Evolutionary conservation across 2,888 invertebrate genomes (phyloP).

Genomic region (Ctena decussata): DNA sequence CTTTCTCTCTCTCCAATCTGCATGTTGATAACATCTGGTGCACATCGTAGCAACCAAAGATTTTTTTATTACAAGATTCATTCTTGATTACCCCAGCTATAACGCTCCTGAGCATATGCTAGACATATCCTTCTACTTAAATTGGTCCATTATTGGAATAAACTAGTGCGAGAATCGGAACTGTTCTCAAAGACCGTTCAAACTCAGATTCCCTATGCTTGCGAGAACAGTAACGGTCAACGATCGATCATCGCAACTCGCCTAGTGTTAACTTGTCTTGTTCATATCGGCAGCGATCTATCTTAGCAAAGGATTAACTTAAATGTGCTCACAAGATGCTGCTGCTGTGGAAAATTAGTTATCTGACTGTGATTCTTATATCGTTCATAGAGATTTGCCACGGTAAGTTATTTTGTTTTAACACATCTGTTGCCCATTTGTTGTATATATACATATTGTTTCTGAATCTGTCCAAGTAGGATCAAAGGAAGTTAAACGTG

Average conservation of each 20-base stretch:
- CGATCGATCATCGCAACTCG: neutral
- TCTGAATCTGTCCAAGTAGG: too few species aligned
- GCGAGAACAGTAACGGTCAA: neutral
- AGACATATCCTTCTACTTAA: neutral
- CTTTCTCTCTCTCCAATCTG: too few species aligned
- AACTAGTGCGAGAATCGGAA: neutral
- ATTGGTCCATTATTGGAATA: constrained; percentile 14
- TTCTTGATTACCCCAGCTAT: neutral
- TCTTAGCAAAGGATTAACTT: neutral
- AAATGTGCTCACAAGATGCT: neutral
- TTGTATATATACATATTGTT: too few species aligned
- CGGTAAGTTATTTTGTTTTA: neutral
- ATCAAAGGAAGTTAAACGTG: too few species aligned
- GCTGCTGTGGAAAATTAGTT: neutral
- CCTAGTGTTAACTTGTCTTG: neutral
- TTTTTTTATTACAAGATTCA: too few species aligned
- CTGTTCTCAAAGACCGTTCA: neutral
- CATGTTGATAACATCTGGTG: too few species aligned
- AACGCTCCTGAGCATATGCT: neutral
- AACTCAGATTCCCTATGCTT: neutral
- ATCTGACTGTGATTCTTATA: neutral
- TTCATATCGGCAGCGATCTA: neutral
- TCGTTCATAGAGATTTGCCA: neutral
- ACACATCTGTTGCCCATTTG: too few species aligned
- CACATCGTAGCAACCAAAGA: too few species aligned